Evolutionary conservation across 2,888 invertebrate species (phyloP), one percentile per base, ranked within the genome.

Genomic region (Apamea sordens): DNA sequence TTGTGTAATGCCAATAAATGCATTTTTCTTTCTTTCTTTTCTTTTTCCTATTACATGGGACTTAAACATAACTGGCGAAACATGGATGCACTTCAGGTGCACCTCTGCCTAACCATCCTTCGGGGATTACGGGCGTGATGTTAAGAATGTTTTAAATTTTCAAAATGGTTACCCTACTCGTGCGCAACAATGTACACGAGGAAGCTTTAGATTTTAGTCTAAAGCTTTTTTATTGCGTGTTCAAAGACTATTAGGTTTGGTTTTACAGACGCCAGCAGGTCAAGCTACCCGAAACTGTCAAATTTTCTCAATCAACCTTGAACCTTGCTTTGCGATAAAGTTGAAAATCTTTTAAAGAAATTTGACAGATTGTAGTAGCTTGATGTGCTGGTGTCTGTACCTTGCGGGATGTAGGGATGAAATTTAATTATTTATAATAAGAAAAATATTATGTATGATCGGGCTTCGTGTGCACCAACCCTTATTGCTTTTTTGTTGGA

Each of bases 151-250:
- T 63, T 32, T 21, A 0, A 64, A 36, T 24, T 36, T 36, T 24
- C 21, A 36, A 64, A 64, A 64, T 64, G 64, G 36, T 24, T 11
- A 36, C 63, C 61, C n/a, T 71, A 63, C 36, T 36, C n/a, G 36
- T 61, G 63, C 18, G 11, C 61, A 71, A 18, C 73, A 64, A 80
- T 80, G 80, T 77, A 41, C n/a, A 77, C 47, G 61, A 82, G 79
- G 83, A 79, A 81, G 77, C 71, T 68, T 83, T 68, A 76, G 64
- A 64, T 71, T 76, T 84, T 76, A 75, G 72, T 21, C 50, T 76
- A n/a, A n/a, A 77, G 36, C 74, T 8, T 47, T 75, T 41, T 50
- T 7, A 36, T 85, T 47, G 84, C 85, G 87, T 85, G 85, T 41
- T 64, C 32, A 28, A 8, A 47, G 28, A 68, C 76, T 50, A 64